Base-by-base conservation (phyloP, 2,797 vertebrate genomes). In the Anabacerthia variegaticeps region DNA sequence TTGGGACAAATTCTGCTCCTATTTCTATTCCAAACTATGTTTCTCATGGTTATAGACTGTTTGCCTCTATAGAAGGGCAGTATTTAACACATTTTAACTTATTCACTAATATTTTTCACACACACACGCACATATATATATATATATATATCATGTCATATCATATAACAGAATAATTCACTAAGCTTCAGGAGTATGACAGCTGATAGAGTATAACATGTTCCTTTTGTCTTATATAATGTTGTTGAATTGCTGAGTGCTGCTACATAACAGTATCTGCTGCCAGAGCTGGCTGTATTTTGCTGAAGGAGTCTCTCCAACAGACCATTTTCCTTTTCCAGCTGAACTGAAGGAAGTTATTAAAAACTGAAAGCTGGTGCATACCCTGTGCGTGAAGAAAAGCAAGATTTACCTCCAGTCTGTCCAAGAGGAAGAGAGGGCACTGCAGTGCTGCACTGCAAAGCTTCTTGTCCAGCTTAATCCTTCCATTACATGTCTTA, bases 381-480 rank as follows among this genome's bases (percentile, higher is more conserved):
- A 9, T 49, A 22, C 8, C 28, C 34, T 37, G 3, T 22, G 41
- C 41, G 54, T n/a, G 75, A 92, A 62, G 48, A 52, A 62, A 36
- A 89, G 2, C 1, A 6, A 52, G 81, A 39, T 88, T 63, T 77
- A 30, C 34, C 19, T 91, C 23, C 1, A 3, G n/a, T 34, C 68
- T 43, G 55, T 78, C 67, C 46, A n/a, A 54, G 54, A 78, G 69
- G 62, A 94, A 30, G 28, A 66, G 28, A 54, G 30, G 0, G 0
- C 3, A 3, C 73, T 88, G 37, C n/a, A 32, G n/a, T 48, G 14
- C 80, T 84, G 51, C 26, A 23, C 46, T 72, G 80, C 66, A 91
- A 83, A 93, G 82, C 89, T 90, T 14, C 92, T 91, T 10, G 8
- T 30, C 46, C 15, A 30, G 65, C 71, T 83, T 68, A 88, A 72